Conservation (phyloP, 2,888 invertebrate genomes). For the Mythimna pallens region DNA sequence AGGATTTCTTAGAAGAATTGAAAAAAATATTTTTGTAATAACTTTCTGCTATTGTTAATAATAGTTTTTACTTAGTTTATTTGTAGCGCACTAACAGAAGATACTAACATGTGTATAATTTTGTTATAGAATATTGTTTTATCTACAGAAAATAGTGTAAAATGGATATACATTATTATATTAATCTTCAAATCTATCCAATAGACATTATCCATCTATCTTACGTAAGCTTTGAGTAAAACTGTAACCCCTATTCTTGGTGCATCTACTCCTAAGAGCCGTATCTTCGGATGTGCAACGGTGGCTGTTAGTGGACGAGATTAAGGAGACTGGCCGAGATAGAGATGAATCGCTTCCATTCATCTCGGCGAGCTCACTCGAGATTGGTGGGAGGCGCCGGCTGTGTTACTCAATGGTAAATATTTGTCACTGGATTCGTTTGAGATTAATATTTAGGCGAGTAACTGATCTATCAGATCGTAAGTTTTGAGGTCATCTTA, state of each 20-base stretch:
- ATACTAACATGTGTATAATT: too few relatives aligned
- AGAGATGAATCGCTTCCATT: conserved; percentile 69
- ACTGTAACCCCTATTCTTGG: conserved; percentile 23
- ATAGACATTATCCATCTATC: conserved; percentile 4
- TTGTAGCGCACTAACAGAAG: too few relatives aligned
- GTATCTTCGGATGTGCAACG: conserved; percentile 59
- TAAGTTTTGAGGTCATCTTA: neutral
- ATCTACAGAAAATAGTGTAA: neutral
- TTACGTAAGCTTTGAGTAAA: conserved; percentile 20
- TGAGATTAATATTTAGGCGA: neutral
- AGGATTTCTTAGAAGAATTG: too few relatives aligned
- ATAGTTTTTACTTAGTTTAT: too few relatives aligned
- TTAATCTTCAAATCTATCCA: neutral
- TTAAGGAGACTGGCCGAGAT: conserved; percentile 65
- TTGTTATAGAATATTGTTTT: too few relatives aligned
- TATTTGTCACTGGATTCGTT: conserved; percentile 9
- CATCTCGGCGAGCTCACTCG: conserved; percentile 54
- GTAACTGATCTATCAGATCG: too few relatives aligned
- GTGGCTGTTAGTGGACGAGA: conserved; percentile 52
- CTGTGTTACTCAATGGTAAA: conserved; percentile 14
- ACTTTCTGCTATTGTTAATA: too few relatives aligned
- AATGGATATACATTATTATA: neutral
- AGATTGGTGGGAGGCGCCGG: conserved; percentile 45
- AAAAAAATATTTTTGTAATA: too few relatives aligned
- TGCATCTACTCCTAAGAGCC: conserved; percentile 37